A percentile compares a stretch with the other conserved stretches of the same genome.
These are phyloP conservation scores for Monochamus saltuarius DNA, from an alignment of 1,140 invertebrate species.

Conservation along the genomic window DNA sequence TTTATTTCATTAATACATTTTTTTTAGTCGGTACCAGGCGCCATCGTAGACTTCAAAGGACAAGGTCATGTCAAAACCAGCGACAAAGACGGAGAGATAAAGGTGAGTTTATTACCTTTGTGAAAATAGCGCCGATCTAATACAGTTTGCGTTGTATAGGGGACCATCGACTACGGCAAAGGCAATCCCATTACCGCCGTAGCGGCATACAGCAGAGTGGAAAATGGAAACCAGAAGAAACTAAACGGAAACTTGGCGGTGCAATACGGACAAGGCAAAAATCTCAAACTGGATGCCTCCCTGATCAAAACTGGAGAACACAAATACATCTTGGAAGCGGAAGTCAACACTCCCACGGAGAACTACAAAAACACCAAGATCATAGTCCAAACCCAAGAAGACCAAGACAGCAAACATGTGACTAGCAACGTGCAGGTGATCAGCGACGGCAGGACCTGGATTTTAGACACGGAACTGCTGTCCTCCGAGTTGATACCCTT, in stretches of 20 bases:
- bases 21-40: constrained; percentile 18
- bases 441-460: constrained; percentile 57
- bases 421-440: constrained; percentile 50
- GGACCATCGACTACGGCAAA: constrained; percentile 31
- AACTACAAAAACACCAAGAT: constrained; percentile 59
- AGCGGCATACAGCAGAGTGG: constrained; percentile 29
- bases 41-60: constrained; percentile 32
- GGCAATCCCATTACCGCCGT: constrained; percentile 32
- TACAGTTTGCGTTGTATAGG: background rate
- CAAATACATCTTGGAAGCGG: constrained; percentile 50
- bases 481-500: constrained; percentile 28
- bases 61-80: constrained; percentile 38
- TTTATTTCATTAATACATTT: constrained; percentile 1
- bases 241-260: constrained; percentile 47
- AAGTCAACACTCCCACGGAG: constrained; percentile 56
- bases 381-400: constrained; percentile 55
- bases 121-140: background rate
- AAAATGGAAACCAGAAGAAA: constrained; percentile 22
- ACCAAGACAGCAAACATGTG: constrained; percentile 53
- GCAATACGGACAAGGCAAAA: constrained; percentile 60
- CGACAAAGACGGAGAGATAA: constrained; percentile 31
- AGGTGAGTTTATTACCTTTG: constrained; percentile 24
- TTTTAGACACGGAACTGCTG: constrained; percentile 52
- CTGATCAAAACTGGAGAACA: constrained; percentile 50
- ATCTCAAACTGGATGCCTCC: constrained; percentile 49